Conservation (phyloP, 2,797 vertebrate species). For the Babyrousa celebensis region DNA sequence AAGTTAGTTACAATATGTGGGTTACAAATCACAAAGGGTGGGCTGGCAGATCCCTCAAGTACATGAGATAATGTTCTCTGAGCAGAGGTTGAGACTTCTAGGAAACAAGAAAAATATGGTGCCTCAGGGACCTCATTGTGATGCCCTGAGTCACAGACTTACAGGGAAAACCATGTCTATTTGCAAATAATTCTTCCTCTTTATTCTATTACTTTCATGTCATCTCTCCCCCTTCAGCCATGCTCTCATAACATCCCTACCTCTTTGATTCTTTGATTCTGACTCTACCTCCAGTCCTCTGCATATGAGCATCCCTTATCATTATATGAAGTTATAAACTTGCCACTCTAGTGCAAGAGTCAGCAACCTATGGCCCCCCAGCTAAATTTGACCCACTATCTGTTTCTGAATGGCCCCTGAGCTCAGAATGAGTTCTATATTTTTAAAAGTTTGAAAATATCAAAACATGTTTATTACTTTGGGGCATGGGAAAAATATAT, state of each 20-base stretch:
- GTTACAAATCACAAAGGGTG: neutral
- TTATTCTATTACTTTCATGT: neutral
- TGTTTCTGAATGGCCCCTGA: neutral
- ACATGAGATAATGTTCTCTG: neutral
- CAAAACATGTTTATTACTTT: neutral
- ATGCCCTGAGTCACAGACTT: neutral
- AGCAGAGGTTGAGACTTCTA: neutral
- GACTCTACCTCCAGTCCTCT: neutral
- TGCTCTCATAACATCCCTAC: neutral
- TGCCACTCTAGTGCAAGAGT: neutral
- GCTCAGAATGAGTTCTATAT: neutral
- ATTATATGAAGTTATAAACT: neutral
- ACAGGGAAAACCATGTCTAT: neutral
- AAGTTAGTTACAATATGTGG: conserved; percentile 23
- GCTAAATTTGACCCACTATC: neutral
- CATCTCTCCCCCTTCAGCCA: neutral
- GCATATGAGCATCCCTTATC: neutral
- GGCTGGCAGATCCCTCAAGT: neutral
- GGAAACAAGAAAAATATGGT: neutral
- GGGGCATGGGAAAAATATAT: neutral
- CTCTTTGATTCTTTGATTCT: neutral
- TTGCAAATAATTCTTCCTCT: neutral
- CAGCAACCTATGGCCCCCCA: neutral
- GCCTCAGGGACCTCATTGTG: neutral
- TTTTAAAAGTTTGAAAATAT: neutral